These are phyloP conservation scores for Cataglyphis hispanica DNA, from an alignment of 1,140 invertebrate species.

Conservation along the genomic window DNA sequence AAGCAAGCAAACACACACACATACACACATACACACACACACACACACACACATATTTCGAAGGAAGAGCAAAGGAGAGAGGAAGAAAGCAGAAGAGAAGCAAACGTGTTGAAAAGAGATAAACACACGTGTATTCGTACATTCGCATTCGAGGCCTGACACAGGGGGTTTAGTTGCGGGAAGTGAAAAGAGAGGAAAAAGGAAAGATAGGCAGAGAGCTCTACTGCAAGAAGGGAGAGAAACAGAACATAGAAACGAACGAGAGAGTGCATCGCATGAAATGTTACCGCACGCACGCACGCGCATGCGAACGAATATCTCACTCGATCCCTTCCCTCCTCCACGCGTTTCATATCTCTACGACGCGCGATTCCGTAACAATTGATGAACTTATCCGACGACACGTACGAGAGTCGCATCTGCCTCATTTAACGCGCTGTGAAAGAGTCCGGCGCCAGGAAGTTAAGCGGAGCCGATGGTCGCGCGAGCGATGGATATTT, in stretches of 20 bases:
- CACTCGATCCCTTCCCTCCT: constrained; percentile 21
- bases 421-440: constrained; percentile 28
- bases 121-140: constrained; percentile 51
- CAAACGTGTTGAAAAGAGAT: constrained; percentile 10
- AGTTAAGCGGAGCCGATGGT: background rate
- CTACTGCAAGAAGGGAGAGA: background rate
- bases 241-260: background rate
- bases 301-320: constrained; percentile 56
- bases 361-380: constrained; percentile 70
- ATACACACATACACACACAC: background rate
- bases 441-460: constrained; percentile 9
- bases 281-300: constrained; percentile 66
- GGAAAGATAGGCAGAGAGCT: constrained; percentile 1
- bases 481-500: constrained; percentile 4
- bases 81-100: constrained; percentile 14
- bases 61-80: constrained; percentile 29
- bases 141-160: constrained; percentile 25
- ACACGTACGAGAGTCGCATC: constrained; percentile 72
- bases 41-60: background rate
- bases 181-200: constrained; percentile 27
- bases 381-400: constrained; percentile 73
- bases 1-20: background rate
- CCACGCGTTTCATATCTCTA: constrained; percentile 52
- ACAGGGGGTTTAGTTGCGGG: background rate
- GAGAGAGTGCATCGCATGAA: constrained; percentile 67